Base-by-base conservation (phyloP, 1,140 invertebrate genomes). In the Calycopis cecrops region DNA sequence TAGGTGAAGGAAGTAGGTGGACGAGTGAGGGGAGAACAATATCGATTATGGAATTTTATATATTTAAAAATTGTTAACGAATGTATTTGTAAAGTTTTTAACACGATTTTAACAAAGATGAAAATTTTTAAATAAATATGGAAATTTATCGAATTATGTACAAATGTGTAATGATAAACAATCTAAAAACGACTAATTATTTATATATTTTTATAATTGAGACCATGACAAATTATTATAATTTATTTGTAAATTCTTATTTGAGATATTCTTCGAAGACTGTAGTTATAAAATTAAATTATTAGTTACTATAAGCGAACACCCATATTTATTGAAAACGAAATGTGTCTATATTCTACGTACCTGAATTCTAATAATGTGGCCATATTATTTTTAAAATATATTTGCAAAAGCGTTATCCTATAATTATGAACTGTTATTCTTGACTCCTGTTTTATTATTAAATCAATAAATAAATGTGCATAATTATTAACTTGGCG, bases 351-450 rank as follows among this genome's bases (percentile, higher is more conserved):
- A 70, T 75, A 57, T 78, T 77, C 64, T 82, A 75, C 78, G 83
- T 86, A 86, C 83, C 83, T 86, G 83, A 86, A 84, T 76, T 79
- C 73, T 74, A 75, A 58, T 74, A 79, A 73, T 74, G 79, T 81
- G 79, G 83, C 83, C 83, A 86, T 83, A 83, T 80, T 82, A 81
- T 73, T 80, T 78, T 71, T 79, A 77, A 48, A 63, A 63, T 61
- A 67, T 60, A 60, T 59, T 58, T 60, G 67, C 64, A 61, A 56
- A 61, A 73, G 62, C 55, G 68, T 63, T 71, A 54, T 66, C 64
- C 65, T 79, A 69, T 67, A 67, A 71, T 69, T 69, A 73, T 69
- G 72, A 66, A 71, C 70, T 77, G 68, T 75, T 69, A 59, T 64
- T 64, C 71, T 74, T 79, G 80, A 85, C 79, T 73, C 60, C 69